Evolutionary conservation across 2,113 vertebrate species (phyloP).

Genomic region (Gobiocypris rarus): DNA sequence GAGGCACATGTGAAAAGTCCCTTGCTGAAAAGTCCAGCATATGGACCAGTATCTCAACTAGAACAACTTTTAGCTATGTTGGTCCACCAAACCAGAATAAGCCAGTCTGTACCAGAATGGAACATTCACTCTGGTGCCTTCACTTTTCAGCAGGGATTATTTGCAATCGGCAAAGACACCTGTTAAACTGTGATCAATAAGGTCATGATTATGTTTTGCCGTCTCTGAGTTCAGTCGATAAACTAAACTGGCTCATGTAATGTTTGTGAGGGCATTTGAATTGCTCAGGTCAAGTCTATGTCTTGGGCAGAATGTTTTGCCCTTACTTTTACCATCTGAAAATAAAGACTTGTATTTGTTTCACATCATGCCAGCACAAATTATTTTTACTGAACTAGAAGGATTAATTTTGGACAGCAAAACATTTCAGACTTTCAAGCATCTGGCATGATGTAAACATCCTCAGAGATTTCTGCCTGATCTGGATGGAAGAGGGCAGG

Average conservation of each 20-base stretch:
- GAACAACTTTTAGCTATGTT: background rate
- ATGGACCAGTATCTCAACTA: background rate
- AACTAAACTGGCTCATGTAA: background rate
- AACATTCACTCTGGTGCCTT: background rate
- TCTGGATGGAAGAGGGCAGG: constrained; percentile 47
- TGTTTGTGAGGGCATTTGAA: background rate
- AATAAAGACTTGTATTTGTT: background rate
- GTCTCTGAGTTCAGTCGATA: constrained; percentile 27
- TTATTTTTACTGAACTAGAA: background rate
- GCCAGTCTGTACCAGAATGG: constrained; percentile 26
- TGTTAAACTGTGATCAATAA: constrained; percentile 18
- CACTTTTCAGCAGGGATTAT: background rate
- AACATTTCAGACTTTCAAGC: constrained; percentile 20
- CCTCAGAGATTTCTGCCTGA: constrained; percentile 51
- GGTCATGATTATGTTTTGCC: constrained; percentile 27
- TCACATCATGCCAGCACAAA: background rate
- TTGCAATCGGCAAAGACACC: background rate
- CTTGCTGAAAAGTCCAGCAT: background rate
- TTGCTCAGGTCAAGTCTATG: background rate
- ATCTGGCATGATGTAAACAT: constrained; percentile 72
- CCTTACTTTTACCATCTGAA: background rate
- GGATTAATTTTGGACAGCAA: constrained; percentile 1
- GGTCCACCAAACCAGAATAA: constrained; percentile 25
- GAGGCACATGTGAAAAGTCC: background rate
- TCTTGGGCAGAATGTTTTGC: background rate